phyloP scores from a whole-genome alignment of 2,888 invertebrate genomes.

The Seira musarum region DNA sequence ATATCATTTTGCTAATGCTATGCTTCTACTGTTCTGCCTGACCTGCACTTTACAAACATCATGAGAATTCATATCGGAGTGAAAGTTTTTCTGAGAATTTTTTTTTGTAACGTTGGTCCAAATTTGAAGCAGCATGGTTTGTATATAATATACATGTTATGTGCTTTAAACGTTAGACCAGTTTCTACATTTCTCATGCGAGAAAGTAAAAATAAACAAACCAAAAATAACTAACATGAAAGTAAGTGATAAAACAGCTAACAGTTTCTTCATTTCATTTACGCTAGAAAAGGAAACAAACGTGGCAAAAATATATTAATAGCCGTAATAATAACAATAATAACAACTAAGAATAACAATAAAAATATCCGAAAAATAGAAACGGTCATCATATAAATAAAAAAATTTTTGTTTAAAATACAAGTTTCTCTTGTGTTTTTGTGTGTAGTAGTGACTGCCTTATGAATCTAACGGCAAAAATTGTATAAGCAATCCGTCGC shows the following conservation, averaged over 20 bases:
- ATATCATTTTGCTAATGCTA: slow-evolving; percentile 29
- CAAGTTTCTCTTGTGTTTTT: background rate
- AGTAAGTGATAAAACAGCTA: slow-evolving; percentile 4
- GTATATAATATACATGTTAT: slow-evolving; percentile 32
- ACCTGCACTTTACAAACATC: slow-evolving; percentile 4
- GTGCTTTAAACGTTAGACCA: slow-evolving; percentile 43
- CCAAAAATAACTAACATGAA: background rate
- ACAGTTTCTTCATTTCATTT: slow-evolving; percentile 18
- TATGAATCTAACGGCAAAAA: slow-evolving; percentile 47
- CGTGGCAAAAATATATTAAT: slow-evolving; percentile 40
- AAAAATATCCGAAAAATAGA: slow-evolving; percentile 40
- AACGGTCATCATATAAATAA: slow-evolving; percentile 38
- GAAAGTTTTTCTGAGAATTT: slow-evolving; percentile 21
- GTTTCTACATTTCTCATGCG: slow-evolving; percentile 11
- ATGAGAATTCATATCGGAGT: slow-evolving; percentile 42
- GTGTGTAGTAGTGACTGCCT: slow-evolving; percentile 47
- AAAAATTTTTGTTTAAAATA: slow-evolving; percentile 49
- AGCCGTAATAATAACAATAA: background rate
- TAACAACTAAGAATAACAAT: no score
- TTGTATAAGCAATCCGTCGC: slow-evolving; percentile 37
- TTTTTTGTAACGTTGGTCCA: slow-evolving; percentile 45
- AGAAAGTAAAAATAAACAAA: background rate
- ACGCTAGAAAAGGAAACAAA: slow-evolving; percentile 31
- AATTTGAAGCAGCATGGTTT: slow-evolving; percentile 56
- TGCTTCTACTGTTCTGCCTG: slow-evolving; percentile 25